Conservation (phyloP, 2,888 invertebrate species). For the Frankliniella fusca region DNA sequence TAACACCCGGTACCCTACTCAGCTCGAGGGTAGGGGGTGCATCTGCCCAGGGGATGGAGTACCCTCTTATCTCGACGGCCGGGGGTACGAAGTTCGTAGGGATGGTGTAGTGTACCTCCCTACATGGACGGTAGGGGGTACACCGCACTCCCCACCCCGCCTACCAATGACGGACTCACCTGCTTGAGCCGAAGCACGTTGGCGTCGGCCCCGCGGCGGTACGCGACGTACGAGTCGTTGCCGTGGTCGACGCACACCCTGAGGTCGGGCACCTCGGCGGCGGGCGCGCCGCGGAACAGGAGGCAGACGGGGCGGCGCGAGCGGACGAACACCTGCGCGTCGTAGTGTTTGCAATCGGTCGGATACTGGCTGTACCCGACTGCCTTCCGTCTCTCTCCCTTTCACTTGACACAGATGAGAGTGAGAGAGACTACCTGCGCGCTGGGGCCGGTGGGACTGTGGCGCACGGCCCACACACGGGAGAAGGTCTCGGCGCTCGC, state of each 20-base stretch:
- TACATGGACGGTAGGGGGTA: too few species aligned
- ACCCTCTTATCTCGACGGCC: too few species aligned
- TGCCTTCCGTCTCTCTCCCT: too few species aligned
- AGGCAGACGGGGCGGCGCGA: not conserved
- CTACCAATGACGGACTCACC: not conserved
- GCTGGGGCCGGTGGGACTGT: not conserved
- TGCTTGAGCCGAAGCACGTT: constrained; percentile 3
- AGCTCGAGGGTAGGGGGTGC: too few species aligned
- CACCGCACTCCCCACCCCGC: not conserved
- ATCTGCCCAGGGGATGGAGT: too few species aligned
- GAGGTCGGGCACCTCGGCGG: not conserved
- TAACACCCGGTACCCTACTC: too few species aligned
- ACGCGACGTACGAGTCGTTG: constrained; percentile 1
- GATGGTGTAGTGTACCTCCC: too few species aligned
- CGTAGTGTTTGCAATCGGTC: too few species aligned
- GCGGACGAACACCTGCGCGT: constrained; percentile 13
- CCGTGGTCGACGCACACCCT: constrained; percentile 14
- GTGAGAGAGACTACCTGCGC: too few species aligned
- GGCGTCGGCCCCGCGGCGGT: not conserved
- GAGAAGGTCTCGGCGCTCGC: constrained; percentile 7
- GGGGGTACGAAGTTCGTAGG: too few species aligned
- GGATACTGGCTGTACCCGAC: too few species aligned
- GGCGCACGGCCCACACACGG: not conserved
- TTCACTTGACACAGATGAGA: too few species aligned
- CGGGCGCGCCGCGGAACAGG: constrained; percentile 7